These are phyloP conservation scores for human DNA, from an alignment of 2,113 vertebrate species.

Conservation along the genomic window GRCh38 chr7:11850501-11851000, in stretches of 20 bases:
- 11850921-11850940: background rate
- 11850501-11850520: background rate
- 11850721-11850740: slow-evolving; percentile 44
- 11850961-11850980: background rate
- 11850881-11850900: background rate
- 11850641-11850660: slow-evolving; percentile 55
- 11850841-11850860: background rate
- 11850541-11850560: slow-evolving; percentile 36
- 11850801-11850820: background rate
- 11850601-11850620: slow-evolving; percentile 49
- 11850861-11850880: background rate
- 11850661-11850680: slow-evolving; percentile 27
- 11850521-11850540: slow-evolving; percentile 1
- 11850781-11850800: background rate
- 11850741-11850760: background rate
- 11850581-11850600: slow-evolving; percentile 21
- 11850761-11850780: background rate
- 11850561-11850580: slow-evolving; percentile 8
- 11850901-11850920: background rate
- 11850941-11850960: background rate
- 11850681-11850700: slow-evolving; percentile 51
- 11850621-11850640: slow-evolving; percentile 53
- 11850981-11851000: background rate
- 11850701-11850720: slow-evolving; percentile 25
- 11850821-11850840: background rate